These are phyloP conservation scores for Mastacembelus armatus DNA, from an alignment of 2,797 vertebrate species.

Conservation along the genomic window DNA sequence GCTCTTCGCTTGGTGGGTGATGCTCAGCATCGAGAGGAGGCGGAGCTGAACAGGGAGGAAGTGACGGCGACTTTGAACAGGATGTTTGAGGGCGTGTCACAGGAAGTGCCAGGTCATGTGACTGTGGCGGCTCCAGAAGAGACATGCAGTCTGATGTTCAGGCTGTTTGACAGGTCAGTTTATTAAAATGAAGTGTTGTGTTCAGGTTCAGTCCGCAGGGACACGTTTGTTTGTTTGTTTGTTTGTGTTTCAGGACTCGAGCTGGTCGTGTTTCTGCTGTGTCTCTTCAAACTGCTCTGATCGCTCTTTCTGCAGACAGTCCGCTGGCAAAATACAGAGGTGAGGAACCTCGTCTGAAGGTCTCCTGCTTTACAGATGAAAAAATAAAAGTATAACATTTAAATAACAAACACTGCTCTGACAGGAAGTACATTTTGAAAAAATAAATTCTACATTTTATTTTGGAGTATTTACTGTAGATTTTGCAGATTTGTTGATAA, in stretches of 20 bases:
- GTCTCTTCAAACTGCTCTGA: constrained; percentile 80
- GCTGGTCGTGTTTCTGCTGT: constrained; percentile 69
- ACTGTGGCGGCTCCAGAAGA: constrained; percentile 74
- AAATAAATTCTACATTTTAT: no score
- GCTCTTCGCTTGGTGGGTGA: constrained; percentile 41
- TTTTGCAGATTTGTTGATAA: no score
- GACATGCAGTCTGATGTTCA: constrained; percentile 74
- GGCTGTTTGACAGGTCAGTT: constrained; percentile 85
- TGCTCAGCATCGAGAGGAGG: constrained; percentile 17
- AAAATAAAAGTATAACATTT: no score
- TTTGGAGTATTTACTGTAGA: no score
- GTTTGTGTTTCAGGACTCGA: constrained; percentile 64
- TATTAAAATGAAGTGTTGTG: no score
- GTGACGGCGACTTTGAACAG: constrained; percentile 75
- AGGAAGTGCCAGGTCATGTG: constrained; percentile 75
- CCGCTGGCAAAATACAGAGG: constrained; percentile 86
- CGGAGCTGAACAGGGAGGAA: constrained; percentile 68
- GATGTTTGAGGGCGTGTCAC: constrained; percentile 78
- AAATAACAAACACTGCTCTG: no score
- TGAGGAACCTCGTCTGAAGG: no score
- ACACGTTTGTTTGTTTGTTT: no score
- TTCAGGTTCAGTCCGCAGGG: background rate
- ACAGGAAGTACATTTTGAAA: no score
- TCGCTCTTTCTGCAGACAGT: constrained; percentile 85
- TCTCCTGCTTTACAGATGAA: no score